Base-by-base conservation (phyloP, 2,888 invertebrate genomes). In the Isoperla grammatica region DNA sequence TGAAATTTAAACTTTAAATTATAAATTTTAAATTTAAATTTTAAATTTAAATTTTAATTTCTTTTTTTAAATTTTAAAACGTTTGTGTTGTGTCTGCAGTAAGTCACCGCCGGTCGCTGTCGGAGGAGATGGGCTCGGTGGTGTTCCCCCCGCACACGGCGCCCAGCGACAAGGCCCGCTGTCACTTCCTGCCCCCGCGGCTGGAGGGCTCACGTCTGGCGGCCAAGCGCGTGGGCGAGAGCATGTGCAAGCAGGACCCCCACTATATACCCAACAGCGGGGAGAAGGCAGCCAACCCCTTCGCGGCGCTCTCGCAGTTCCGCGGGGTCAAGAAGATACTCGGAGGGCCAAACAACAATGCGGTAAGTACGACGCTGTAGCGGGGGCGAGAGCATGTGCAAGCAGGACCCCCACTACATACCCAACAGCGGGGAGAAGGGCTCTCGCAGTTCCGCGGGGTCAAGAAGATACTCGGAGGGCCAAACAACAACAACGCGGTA, bases 381-480 rank as follows among this genome's bases (percentile, higher is more conserved):
- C 67, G 84, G 91, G 8, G 91, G 90, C 55, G 89, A 90, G 75
- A 86, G 88, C 63, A 94, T 94, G 86, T 87, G 91, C 72, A 81
- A 87, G 66, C 84, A 88, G 67, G 91, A 92, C 77, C 83, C 87
- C 57, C 88, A 89, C 74, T 90, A 91, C 72, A 86, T 85, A 69
- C 88, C 85, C 2, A 79, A 81, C 67, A 42, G 72, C 11, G 74
- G 74, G 61, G 72, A 73, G 57, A 71, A 73, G 80, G 88, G 8
- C 79, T 91, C 53, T 84, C 85, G 67, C 84, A 87, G 67, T 84
- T 87, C 74, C 83, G 88, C 64, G 90, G 90, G 65, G 90, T 90
- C 57, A 87, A 87, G 75, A 79, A 79, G 64, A 87, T 91, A 64
- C 79, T 91, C 2, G 90, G 89, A 63, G 84, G 84, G 40, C 67